Evolutionary conservation across 2,113 vertebrate genomes (phyloP).

Genomic region (Anas platyrhynchos): DNA sequence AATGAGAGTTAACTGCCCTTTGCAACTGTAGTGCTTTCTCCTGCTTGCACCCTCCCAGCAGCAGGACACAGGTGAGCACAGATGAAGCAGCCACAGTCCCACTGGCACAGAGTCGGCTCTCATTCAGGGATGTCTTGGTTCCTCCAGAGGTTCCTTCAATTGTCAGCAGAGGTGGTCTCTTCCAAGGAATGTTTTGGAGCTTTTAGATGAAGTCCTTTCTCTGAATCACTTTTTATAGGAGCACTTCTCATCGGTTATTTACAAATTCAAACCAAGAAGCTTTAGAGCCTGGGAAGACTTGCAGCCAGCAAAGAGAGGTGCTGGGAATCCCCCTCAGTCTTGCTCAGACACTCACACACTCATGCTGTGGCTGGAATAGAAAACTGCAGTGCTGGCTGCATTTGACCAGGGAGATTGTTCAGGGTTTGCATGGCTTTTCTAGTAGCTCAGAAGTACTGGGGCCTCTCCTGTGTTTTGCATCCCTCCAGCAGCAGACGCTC

Average conservation of each 20-base stretch:
- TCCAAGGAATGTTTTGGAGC: background rate
- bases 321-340: background rate
- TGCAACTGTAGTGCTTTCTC: background rate
- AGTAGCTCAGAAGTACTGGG: background rate
- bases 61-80: background rate
- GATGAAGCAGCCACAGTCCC: background rate
- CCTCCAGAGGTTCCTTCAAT: background rate
- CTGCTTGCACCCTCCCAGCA: background rate
- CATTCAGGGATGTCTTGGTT: fast-evolving
- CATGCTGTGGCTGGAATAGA: background rate
- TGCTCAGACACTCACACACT: background rate
- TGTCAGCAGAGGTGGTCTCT: background rate
- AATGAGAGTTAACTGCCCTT: fast-evolving
- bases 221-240: background rate
- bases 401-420: background rate
- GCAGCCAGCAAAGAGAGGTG: background rate
- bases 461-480: background rate
- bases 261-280: background rate
- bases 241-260: background rate
- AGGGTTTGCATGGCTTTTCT: background rate
- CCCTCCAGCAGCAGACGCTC: background rate
- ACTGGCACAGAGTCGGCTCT: background rate
- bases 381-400: background rate
- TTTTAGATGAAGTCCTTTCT: background rate
- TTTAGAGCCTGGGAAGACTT: background rate